phyloP scores from a whole-genome alignment of 2,888 invertebrate species.

The Campopleginae sp. region DNA sequence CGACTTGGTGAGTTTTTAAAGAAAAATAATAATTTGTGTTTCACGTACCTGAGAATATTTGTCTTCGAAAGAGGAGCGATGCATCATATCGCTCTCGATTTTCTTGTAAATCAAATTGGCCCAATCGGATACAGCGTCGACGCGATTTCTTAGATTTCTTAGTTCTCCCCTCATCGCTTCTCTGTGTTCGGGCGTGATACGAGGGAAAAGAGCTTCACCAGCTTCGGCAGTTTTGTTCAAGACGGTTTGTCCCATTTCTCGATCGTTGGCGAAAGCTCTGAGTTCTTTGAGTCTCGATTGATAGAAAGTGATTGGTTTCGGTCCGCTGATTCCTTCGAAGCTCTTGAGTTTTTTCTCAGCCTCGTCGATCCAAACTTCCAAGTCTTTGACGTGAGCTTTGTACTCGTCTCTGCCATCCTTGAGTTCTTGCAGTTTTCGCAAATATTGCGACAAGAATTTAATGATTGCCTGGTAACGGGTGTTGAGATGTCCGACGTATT shows the following conservation, averaged over 20 bases:
- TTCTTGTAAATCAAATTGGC: conserved; percentile 94
- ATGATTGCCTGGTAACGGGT: conserved; percentile 90
- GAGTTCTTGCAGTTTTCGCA: conserved; percentile 90
- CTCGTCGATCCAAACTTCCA: conserved; percentile 92
- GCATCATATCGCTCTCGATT: conserved; percentile 94
- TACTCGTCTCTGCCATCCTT: conserved; percentile 90
- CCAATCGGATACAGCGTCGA: conserved; percentile 93
- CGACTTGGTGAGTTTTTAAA: background rate
- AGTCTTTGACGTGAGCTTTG: conserved; percentile 87
- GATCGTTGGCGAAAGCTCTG: conserved; percentile 89
- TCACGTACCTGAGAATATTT: conserved; percentile 89
- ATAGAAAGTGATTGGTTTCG: conserved; percentile 88
- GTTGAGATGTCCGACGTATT: conserved; percentile 91
- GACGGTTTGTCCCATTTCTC: conserved; percentile 92
- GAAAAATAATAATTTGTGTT: background rate
- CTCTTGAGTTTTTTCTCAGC: conserved; percentile 91
- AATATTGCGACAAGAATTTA: conserved; percentile 89
- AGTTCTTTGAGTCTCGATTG: conserved; percentile 91
- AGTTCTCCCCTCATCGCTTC: conserved; percentile 94
- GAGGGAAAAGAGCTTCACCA: conserved; percentile 94
- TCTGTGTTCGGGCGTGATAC: conserved; percentile 94
- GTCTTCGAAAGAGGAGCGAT: conserved; percentile 96
- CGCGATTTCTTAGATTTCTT: conserved; percentile 91
- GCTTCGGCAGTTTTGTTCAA: conserved; percentile 93
- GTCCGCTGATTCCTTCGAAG: conserved; percentile 90